phyloP scores from a whole-genome alignment of 2,888 invertebrate genomes.

The Leucania comma region DNA sequence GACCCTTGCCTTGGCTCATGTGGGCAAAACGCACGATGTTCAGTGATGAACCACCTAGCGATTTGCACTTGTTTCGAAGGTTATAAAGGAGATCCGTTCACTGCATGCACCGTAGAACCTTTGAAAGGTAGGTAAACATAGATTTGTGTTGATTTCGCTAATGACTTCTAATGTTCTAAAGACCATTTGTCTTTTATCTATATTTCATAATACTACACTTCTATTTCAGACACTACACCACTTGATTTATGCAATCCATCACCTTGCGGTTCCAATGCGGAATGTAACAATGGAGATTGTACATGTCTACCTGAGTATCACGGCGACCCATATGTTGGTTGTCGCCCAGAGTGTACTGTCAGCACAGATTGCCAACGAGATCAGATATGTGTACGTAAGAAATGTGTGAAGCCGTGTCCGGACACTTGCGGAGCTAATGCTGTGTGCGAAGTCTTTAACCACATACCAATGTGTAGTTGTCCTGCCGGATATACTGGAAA shows the following conservation, averaged over 20 bases:
- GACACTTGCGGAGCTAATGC: slow-evolving; percentile 95
- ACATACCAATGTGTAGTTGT: slow-evolving; percentile 94
- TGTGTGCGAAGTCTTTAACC: slow-evolving; percentile 94
- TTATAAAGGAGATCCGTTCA: slow-evolving; percentile 92
- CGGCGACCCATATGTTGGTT: slow-evolving; percentile 94
- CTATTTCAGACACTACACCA: slow-evolving; percentile 67
- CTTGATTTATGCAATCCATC: slow-evolving; percentile 92
- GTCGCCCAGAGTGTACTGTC: slow-evolving; percentile 95
- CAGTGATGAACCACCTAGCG: slow-evolving; percentile 91
- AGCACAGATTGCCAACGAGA: slow-evolving; percentile 93
- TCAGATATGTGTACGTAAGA: slow-evolving; percentile 93
- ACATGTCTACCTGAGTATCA: slow-evolving; percentile 93
- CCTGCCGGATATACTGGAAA: slow-evolving; percentile 94
- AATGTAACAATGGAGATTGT: slow-evolving; percentile 93
- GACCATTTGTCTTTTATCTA: background rate
- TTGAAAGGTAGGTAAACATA: slow-evolving; percentile 75
- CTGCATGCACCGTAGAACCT: slow-evolving; percentile 80
- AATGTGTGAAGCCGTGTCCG: slow-evolving; percentile 95
- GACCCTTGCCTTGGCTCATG: slow-evolving; percentile 94
- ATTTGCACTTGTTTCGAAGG: slow-evolving; percentile 91
- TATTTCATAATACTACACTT: slow-evolving; percentile 3
- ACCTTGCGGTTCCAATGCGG: slow-evolving; percentile 94
- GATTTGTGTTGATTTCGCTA: slow-evolving; percentile 3
- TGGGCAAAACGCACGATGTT: slow-evolving; percentile 90
- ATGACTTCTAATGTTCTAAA: too few relatives aligned